Evolutionary conservation across 2,888 invertebrate species (phyloP).

Genomic region (Strigamia transsilvanica): DNA sequence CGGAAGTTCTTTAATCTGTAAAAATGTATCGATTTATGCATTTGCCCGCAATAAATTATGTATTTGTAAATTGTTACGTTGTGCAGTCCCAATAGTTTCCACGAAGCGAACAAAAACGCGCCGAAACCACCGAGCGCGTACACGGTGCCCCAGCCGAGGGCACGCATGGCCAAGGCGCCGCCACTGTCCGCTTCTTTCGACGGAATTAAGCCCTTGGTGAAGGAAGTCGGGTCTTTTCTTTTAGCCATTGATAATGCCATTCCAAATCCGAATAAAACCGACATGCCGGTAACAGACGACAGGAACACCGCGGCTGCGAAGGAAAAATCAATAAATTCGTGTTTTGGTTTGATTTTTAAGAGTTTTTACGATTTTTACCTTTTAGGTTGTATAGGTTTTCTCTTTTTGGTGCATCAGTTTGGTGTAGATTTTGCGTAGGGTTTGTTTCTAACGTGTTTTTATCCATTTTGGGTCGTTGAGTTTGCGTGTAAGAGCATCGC

Average conservation of each 20-base stretch:
- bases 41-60: background rate
- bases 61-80: constrained; percentile 70
- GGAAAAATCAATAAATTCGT: constrained; percentile 57
- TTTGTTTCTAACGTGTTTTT: background rate
- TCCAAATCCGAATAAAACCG: constrained; percentile 83
- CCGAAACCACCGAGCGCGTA: constrained; percentile 88
- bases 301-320: constrained; percentile 76
- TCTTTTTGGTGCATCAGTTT: background rate
- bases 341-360: background rate
- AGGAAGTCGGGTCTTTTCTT: constrained; percentile 80
- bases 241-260: constrained; percentile 79
- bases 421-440: background rate
- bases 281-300: constrained; percentile 77
- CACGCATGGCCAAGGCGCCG: constrained; percentile 78
- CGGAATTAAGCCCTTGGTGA: constrained; percentile 72
- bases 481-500: too few species aligned
- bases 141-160: constrained; percentile 85
- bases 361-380: too few species aligned
- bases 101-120: constrained; percentile 80
- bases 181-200: constrained; percentile 75
- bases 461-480: background rate
- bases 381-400: background rate
- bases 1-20: constrained; percentile 81
- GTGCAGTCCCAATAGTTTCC: constrained; percentile 87
- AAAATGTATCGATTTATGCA: background rate